Evolutionary conservation across 2,888 invertebrate species (phyloP), one percentile per base, ranked within the genome.

Genomic region (Cryptosula pallasiana): DNA sequence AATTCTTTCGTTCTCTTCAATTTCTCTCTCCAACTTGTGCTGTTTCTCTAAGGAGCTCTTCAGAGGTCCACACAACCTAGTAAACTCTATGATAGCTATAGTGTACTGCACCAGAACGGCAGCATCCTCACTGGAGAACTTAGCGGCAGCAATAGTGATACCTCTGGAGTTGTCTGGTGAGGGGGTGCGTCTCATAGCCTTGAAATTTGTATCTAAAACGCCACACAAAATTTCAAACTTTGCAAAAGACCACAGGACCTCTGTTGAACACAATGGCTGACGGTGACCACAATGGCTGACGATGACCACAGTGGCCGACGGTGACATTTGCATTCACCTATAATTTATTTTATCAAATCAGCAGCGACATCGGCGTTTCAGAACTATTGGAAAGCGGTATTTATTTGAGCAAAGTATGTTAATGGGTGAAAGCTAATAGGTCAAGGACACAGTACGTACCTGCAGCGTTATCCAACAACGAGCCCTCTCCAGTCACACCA

Each of bases 1-100:
- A 25, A 80, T 74, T 34, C 82, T 75, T 36, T 82, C 82, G 76
- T 81, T 84, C 75, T 84, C 83, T 69, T 83, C 84, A 72, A 84
- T 83, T 76, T 84, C 83, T 69, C 82, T 73, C 76, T 82, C 77
- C 69, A 84, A 76, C 72, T 83, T 83, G 73, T 82, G 79, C 73
- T 80, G 76, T 25, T 78, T 76, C 74, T 84, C 82, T 35, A 81
- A 73, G 2, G 82, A 75, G 16, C 76, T 76, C 73, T 74, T 75
- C 23, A 79, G 75, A 34, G 82, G 82, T 27, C 78, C 79, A 75
- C 81, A 83, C 25, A 81, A 76, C 35, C 79, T 77, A 0, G 83
- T 80, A 79, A 83, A 85, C 76, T 84, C 84, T 25, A 84, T 81
- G 5, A 85, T 82, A 54, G 84, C 84, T n/a, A 85, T 83, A 45